Conservation (phyloP, 2,797 vertebrate species). For the Gobionotothen gibberifrons region DNA sequence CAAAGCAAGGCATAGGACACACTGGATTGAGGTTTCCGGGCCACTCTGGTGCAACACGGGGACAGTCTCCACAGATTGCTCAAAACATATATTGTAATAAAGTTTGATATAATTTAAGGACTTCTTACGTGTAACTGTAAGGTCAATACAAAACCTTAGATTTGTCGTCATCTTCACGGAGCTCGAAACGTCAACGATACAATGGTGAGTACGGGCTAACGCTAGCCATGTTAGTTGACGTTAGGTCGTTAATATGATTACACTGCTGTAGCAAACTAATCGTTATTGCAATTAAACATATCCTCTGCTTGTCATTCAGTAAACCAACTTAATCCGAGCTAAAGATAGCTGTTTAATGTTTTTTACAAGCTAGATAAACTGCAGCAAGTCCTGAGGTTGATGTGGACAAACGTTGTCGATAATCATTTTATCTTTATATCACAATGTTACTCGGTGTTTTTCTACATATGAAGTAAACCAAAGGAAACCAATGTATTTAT, state of each 20-base stretch:
- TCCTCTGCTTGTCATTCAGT: accelerated
- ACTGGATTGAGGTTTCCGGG: slow-evolving; percentile 59
- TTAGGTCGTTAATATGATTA: slow-evolving; percentile 17
- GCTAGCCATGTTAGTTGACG: slow-evolving; percentile 10
- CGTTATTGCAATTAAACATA: not conserved
- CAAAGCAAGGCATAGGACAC: slow-evolving; percentile 20
- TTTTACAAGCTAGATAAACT: not conserved
- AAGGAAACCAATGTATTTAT: not conserved
- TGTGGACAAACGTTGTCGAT: not conserved
- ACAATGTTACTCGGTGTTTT: not conserved
- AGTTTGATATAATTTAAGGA: not conserved
- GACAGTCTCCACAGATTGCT: slow-evolving; percentile 19
- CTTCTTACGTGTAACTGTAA: not conserved
- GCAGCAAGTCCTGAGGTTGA: not conserved
- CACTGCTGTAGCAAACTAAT: not conserved
- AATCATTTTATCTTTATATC: not conserved
- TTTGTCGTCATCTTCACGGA: slow-evolving; percentile 35
- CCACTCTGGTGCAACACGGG: slow-evolving; percentile 44
- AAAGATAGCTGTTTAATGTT: accelerated
- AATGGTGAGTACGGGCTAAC: slow-evolving; percentile 74
- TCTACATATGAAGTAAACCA: not conserved
- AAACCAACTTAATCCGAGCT: accelerated
- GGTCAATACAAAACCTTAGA: not conserved
- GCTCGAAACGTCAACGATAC: slow-evolving; percentile 52
- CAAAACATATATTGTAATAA: not conserved